These are phyloP conservation scores for Cyanistes caeruleus DNA, from an alignment of 2,113 vertebrate species.

Conservation along the genomic window DNA sequence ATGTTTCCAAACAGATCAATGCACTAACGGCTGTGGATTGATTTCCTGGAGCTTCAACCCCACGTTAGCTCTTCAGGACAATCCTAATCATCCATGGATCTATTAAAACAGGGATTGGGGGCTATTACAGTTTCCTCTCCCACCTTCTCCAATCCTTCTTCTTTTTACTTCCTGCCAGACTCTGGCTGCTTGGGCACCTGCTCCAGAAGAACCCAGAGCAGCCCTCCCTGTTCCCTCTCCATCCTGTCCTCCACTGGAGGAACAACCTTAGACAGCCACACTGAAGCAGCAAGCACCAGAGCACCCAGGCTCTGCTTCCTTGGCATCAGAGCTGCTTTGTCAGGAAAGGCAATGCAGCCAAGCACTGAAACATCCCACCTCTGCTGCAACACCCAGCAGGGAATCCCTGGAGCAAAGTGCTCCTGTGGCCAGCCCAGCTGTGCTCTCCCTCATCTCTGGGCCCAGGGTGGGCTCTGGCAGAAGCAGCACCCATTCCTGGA, in stretches of 20 bases:
- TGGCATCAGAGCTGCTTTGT: background rate
- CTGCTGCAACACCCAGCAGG: background rate
- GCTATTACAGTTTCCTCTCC: background rate
- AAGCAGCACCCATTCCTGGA: background rate
- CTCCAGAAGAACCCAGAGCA: background rate
- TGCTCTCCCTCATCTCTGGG: background rate
- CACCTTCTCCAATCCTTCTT: background rate
- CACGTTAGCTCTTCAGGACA: background rate
- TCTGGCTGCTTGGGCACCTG: background rate
- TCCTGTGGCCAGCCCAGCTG: background rate
- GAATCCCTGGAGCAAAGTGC: background rate
- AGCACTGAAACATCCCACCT: background rate
- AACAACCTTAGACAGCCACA: background rate
- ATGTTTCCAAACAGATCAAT: conserved; percentile 57
- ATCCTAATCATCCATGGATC: background rate
- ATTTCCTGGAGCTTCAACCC: background rate
- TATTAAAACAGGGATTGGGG: background rate
- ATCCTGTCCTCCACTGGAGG: background rate
- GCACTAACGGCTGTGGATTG: background rate
- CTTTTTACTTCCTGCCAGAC: background rate
- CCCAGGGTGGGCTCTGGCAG: background rate
- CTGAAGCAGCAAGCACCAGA: background rate
- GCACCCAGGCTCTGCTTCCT: background rate
- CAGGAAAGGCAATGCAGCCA: background rate
- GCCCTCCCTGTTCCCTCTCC: background rate